These are phyloP conservation scores for Drosophila flavopinicola DNA, from an alignment of 2,888 invertebrate species.

Conservation along the genomic window DNA sequence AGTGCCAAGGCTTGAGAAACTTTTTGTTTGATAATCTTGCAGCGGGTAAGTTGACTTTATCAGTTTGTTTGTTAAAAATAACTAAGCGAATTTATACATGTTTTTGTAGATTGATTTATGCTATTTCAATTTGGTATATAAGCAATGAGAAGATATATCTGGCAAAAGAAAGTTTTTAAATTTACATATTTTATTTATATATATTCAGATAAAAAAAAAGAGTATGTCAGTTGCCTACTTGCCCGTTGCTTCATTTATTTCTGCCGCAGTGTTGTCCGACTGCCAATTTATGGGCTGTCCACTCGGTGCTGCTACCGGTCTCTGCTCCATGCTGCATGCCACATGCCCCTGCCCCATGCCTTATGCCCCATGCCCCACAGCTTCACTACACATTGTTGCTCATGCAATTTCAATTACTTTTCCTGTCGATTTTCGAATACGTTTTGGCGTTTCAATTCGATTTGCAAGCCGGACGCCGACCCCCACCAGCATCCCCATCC, in stretches of 20 bases:
- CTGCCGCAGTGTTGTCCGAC: conserved; percentile 46
- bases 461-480: conserved; percentile 64
- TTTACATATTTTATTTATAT: no score
- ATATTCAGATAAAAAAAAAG: no score
- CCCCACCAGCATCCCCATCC: no score
- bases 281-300: conserved; percentile 70
- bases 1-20: conserved; percentile 33
- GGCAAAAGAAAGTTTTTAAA: background rate
- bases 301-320: conserved; percentile 26
- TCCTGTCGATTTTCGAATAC: conserved; percentile 79
- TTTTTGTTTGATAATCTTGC: conserved; percentile 11
- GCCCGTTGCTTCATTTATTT: conserved; percentile 14
- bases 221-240: conserved; percentile 11
- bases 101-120: no score
- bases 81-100: background rate
- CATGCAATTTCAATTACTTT: conserved; percentile 82
- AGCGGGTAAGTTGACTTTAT: conserved; percentile 3
- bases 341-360: background rate
- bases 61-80: conserved; percentile 1
- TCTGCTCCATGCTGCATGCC: background rate
- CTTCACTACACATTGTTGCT: conserved; percentile 70
- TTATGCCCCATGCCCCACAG: no score
- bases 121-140: no score
- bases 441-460: conserved; percentile 74
- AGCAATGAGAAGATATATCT: no score